Evolutionary conservation across 2,113 vertebrate genomes (phyloP), one percentile per base, ranked within the genome.

Genomic region (Cervus canadensis): DNA sequence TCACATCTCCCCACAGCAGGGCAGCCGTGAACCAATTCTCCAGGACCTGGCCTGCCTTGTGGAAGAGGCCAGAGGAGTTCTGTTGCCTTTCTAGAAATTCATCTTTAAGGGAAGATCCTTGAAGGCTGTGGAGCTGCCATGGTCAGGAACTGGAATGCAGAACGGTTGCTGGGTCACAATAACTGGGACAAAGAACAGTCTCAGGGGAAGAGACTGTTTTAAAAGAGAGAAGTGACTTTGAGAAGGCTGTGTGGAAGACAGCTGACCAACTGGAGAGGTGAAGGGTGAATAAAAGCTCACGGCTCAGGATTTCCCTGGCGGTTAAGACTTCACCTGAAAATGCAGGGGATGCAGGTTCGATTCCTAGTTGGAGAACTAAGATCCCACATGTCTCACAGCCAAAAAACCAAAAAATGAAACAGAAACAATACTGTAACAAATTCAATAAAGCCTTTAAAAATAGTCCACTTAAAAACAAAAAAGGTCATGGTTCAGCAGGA

Each of bases 101-200:
- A 99, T 99, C 89, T 99, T 99, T 94, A 99, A 99, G 99, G 99
- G 99, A 76, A 99, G 99, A 89, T 99, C 99, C 40, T 98, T 99
- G 83, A 99, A 99, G 96, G 99, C 99, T 76, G 97, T 99, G 98
- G 99, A 99, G 48, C 99, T 99, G 89, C 98, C 98, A 2, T 97
- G 99, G 60, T 99, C 98, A 96, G 99, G 98, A 92, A 99, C 99
- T 97, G 99, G 99, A 97, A 97, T 99, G 87, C 99, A 99, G 98
- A 99, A 98, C 26, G 99, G 99, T 92, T 99, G 99, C 97, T 99
- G 99, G 98, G 98, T 99, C 89, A 99, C 99, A 99, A 98, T 99
- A 99, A 99, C 99, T 97, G 99, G 99, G 87, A 99, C 99, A 97
- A 99, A 99, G 99, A 99, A 99, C 64, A 99, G 99, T 98, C 99